phyloP scores from a whole-genome alignment of 2,113 vertebrate species.

The Brachypodius melanocephalos region DNA sequence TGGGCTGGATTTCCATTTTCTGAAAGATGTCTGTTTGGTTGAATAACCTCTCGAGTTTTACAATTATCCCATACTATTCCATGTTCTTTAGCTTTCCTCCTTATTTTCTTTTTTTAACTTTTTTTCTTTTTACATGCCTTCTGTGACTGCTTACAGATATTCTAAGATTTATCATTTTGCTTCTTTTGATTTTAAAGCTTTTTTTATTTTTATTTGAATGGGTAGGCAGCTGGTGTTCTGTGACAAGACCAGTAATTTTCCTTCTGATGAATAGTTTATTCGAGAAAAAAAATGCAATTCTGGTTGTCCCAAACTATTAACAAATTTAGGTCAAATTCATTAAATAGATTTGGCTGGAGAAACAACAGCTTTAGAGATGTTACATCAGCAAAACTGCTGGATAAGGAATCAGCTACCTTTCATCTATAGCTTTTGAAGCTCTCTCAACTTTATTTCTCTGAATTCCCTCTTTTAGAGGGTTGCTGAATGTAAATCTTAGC shows the following conservation, averaged over 20 bases:
- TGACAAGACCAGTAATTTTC: slow-evolving; percentile 60
- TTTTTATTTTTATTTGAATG: slow-evolving; percentile 32
- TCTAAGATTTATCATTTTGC: slow-evolving; percentile 50
- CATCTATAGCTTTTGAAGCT: not conserved
- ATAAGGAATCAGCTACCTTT: slow-evolving; percentile 27
- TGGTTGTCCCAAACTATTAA: slow-evolving; percentile 48
- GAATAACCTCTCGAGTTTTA: slow-evolving; percentile 62
- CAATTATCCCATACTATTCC: slow-evolving; percentile 36
- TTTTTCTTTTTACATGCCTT: slow-evolving; percentile 45
- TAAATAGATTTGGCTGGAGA: slow-evolving; percentile 46
- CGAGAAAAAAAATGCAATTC: slow-evolving; percentile 53
- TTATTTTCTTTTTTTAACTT: not conserved
- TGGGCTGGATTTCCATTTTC: slow-evolving; percentile 45
- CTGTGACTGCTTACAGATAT: slow-evolving; percentile 40
- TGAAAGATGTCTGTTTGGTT: slow-evolving; percentile 43
- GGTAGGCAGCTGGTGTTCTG: slow-evolving; percentile 52
- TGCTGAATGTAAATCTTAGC: not conserved
- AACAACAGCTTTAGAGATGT: not conserved
- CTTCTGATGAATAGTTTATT: slow-evolving; percentile 56
- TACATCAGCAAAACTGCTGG: slow-evolving; percentile 31
- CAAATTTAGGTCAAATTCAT: slow-evolving; percentile 56
- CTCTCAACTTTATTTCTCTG: not conserved
- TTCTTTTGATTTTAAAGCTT: slow-evolving; percentile 54
- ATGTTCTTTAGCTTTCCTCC: slow-evolving; percentile 25
- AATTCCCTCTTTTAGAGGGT: not conserved